Base-by-base conservation (phyloP, 2,113 vertebrate species). In the Dicrurus megarhynchus region DNA sequence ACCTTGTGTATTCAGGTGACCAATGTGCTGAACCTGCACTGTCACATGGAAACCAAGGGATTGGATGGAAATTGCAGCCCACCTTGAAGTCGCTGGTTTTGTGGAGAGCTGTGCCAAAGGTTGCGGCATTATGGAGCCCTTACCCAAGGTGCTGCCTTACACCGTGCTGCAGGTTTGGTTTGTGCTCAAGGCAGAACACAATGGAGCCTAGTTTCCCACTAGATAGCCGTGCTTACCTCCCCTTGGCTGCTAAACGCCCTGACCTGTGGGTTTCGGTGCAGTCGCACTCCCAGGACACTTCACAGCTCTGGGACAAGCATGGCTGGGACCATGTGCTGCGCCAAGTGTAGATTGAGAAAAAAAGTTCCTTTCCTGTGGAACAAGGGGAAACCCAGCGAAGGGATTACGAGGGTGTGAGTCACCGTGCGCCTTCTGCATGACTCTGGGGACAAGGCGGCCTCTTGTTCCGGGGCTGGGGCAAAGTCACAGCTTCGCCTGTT, bases 381-480 rank as follows among this genome's bases (percentile, higher is more conserved):
- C 0, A 0, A 94, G 92, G 88, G 91, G 85, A 97, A 97, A 90
- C 83, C 88, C 96, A 95, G 83, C 44, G 61, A 52, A 88, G 80
- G 90, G 73, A 88, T 94, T 92, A 92, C 0, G 14, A 95, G 74
- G 49, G 60, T 0, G 5, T 96, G 96, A 97, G 96, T 96, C 95
- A 96, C 90, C 4, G 0, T 93, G 64, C 64, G 90, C 95, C 88
- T 93, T 70, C 64, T 74, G 76, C 55, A 56, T 96, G 96, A 93
- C 93, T 90, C 89, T 74, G 80, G 90, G 93, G 95, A 96, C 92
- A 90, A 79, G 79, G 76, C 3, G 49, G 92, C 85, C 93, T 93
- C 85, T 86, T 90, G 75, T 96, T 96, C 96, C 69, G 32, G 85
- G 83, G 68, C 80, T 81, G 92, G 93, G 92, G 79, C 92, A 94